phyloP scores from a whole-genome alignment of 2,797 vertebrate species.

The Molossus alvarezi region DNA sequence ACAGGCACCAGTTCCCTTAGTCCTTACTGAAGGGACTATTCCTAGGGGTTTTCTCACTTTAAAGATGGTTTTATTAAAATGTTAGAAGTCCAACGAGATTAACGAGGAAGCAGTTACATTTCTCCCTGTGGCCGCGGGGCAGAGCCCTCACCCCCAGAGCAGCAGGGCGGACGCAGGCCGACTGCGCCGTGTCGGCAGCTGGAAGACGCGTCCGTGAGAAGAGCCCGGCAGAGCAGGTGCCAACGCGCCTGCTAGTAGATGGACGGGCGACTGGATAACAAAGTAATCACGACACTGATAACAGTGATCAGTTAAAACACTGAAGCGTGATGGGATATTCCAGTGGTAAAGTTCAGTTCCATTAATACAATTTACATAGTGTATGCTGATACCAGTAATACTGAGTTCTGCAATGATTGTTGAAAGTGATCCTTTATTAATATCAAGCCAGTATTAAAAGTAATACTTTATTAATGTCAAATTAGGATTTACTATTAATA shows the following conservation, averaged over 20 bases:
- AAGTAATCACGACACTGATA: not conserved
- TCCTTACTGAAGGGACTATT: not conserved
- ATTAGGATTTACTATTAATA: slow-evolving; percentile 26
- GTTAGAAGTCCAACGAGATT: not conserved
- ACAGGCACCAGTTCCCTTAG: no score
- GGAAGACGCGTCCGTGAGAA: not conserved
- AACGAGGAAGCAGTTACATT: not conserved
- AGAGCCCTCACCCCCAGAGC: not conserved
- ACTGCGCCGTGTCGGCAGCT: not conserved
- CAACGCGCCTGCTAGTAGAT: not conserved
- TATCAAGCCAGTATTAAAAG: not conserved
- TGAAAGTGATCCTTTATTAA: not conserved
- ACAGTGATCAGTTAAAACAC: not conserved
- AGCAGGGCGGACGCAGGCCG: not conserved
- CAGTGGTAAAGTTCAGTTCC: not conserved
- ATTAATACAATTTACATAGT: not conserved
- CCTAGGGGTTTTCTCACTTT: not conserved
- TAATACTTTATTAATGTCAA: not conserved
- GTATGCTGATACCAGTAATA: not conserved
- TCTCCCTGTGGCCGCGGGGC: not conserved
- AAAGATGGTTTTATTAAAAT: slow-evolving; percentile 1
- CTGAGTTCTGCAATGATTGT: slow-evolving; percentile 41
- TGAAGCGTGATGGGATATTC: not conserved
- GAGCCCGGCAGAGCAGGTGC: not conserved
- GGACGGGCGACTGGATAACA: not conserved